A percentile compares a stretch with the other conserved stretches of the same genome.
Evolutionary conservation across 2,888 invertebrate species (phyloP).

Genomic region (Colostygia pectinataria): DNA sequence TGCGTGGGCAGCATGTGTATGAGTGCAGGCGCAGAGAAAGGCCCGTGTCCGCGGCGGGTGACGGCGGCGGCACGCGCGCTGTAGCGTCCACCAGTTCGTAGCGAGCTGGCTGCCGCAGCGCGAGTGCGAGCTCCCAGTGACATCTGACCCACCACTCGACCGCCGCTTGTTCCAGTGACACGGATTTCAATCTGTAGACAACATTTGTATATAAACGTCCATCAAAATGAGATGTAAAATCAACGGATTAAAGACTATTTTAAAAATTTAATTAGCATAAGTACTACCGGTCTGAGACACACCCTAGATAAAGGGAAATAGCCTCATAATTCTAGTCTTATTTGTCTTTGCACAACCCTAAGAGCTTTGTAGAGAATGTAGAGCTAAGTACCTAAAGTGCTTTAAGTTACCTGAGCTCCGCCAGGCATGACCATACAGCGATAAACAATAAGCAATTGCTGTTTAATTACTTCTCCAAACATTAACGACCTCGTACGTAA

Average conservation of each 20-base stretch:
- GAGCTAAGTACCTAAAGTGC: background rate
- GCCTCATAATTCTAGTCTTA: too few relatives aligned
- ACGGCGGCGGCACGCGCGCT: constrained; percentile 95
- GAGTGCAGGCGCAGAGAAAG: constrained; percentile 90
- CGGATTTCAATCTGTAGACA: constrained; percentile 68
- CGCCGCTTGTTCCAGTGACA: constrained; percentile 60
- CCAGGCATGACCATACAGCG: background rate
- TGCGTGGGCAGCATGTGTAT: constrained; percentile 87
- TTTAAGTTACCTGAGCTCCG: background rate
- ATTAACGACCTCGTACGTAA: constrained; percentile 35
- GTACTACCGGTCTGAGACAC: too few relatives aligned
- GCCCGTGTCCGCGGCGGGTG: constrained; percentile 94
- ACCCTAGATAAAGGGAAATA: too few relatives aligned
- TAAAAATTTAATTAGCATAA: too few relatives aligned
- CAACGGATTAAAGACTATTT: too few relatives aligned
- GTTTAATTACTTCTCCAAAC: constrained; percentile 30
- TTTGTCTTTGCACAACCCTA: too few relatives aligned
- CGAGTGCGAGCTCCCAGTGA: constrained; percentile 94
- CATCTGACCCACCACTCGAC: constrained; percentile 88
- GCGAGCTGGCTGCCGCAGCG: constrained; percentile 94
- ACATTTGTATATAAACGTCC: background rate
- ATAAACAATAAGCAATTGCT: constrained; percentile 30
- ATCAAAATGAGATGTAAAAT: too few relatives aligned
- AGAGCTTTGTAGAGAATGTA: background rate
- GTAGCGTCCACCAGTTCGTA: constrained; percentile 93